These are phyloP conservation scores for Charanyca ferruginea DNA, from an alignment of 2,888 invertebrate species.

Conservation along the genomic window DNA sequence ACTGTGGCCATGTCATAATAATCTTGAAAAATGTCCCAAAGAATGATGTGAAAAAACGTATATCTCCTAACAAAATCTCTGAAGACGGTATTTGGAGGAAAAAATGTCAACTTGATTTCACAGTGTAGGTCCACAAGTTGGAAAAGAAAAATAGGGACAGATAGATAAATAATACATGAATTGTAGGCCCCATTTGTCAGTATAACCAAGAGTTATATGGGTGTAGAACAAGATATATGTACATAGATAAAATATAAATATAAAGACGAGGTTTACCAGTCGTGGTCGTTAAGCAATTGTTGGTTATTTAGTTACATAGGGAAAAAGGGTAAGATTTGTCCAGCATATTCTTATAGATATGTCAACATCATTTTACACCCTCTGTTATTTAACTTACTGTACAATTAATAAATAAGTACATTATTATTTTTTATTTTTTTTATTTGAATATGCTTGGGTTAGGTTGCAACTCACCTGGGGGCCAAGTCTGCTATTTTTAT, in stretches of 20 bases:
- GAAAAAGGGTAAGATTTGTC: constrained; percentile 5
- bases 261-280: constrained; percentile 17
- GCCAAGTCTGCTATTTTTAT: too few relatives aligned
- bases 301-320: constrained; percentile 33
- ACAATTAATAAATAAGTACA: too few relatives aligned
- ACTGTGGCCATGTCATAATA: constrained; percentile 57
- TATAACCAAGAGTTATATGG: constrained; percentile 51
- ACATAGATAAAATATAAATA: background rate
- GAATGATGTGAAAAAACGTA: constrained; percentile 49
- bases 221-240: constrained; percentile 29
- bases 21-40: constrained; percentile 65
- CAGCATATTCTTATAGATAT: too few relatives aligned
- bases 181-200: constrained; percentile 64
- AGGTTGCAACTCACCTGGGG: too few relatives aligned
- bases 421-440: too few relatives aligned
- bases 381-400: too few relatives aligned
- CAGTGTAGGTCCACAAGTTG: constrained; percentile 52
- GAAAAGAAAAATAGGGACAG: constrained; percentile 73
- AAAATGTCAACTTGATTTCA: constrained; percentile 50
- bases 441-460: too few relatives aligned
- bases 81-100: constrained; percentile 32
- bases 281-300: constrained; percentile 28
- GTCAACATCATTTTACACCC: too few relatives aligned
- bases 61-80: constrained; percentile 52
- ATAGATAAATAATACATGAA: constrained; percentile 77